Evolutionary conservation across 2,113 vertebrate species (phyloP), one percentile per base, ranked within the genome.

Genomic region (Trichechus manatus): DNA sequence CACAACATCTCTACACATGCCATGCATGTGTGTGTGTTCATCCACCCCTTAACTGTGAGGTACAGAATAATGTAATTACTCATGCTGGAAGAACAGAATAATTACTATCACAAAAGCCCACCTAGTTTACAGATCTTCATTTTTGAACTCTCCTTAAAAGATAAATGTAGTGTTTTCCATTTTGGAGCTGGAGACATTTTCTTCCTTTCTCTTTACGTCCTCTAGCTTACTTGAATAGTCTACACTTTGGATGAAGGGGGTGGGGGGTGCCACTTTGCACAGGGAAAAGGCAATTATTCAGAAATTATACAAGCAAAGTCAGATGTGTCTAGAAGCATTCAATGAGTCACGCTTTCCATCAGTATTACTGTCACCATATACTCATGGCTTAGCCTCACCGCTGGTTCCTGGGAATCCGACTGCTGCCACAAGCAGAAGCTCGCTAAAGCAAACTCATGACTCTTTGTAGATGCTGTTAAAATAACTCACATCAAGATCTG

Each of bases 71-170:
- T 96, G 97, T 87, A 97, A 95, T 97, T 98, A 97, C 97, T 98
- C 97, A 97, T 93, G 96, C 95, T 95, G 96, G 97, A 98, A 98
- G 97, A 98, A 93, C 91, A 96, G 97, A 29, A 97, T 97, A 96
- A 97, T 97, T 95, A 95, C 97, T 97, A 91, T 97, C 97, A 95
- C 97, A 86, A 87, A 98, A 98, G 96, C 97, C 98, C 97, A 97
- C 97, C 89, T 93, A 96, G 97, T 97, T 97, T 94, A 95, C 77
- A 95, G 97, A 97, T 97, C 98, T 97, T 47, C 31, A 4, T 11
- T 97, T 97, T 96, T 98, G 97, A 98, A 97, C 98, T 91, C 97
- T 92, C 98, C 97, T 98, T 98, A 88, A 96, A 97, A 97, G 97
- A 98, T 93, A 97, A 98, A 98, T 96, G 97, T 50, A 94, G 93